Evolutionary conservation across 2,797 vertebrate species (phyloP).

Genomic region (Enteromius fasciolatus): DNA sequence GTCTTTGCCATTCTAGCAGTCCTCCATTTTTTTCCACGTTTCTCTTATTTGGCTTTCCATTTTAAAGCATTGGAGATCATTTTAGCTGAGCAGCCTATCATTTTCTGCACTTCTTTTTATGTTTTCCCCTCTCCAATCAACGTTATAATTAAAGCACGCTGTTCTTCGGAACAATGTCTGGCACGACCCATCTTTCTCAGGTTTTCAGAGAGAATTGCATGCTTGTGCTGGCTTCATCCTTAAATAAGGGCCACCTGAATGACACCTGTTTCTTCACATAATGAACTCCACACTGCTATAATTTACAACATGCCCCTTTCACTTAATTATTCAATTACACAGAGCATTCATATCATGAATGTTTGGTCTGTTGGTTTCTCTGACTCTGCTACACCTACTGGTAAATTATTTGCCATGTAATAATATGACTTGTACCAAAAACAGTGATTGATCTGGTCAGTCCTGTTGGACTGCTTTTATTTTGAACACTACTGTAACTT

Average conservation of each 20-base stretch:
- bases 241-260: background rate
- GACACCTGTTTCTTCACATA: background rate
- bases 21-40: no score
- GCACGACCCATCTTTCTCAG: background rate
- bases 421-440: no score
- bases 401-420: background rate
- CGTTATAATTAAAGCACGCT: background rate
- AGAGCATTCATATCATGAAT: conserved; percentile 35
- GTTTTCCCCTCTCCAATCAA: background rate
- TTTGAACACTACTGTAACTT: background rate
- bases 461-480: no score
- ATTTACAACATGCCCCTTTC: conserved; percentile 44
- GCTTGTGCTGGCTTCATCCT: background rate
- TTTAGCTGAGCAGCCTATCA: conserved; percentile 40
- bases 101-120: background rate
- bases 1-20: no score
- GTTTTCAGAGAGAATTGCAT: no score
- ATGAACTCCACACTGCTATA: conserved; percentile 34
- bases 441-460: no score
- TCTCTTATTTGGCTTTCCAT: no score
- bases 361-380: background rate
- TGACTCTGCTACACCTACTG: background rate
- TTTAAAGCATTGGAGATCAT: conserved; percentile 3
- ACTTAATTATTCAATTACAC: conserved; percentile 31
- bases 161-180: background rate